Base-by-base conservation (phyloP, 1,140 invertebrate genomes). In the Solenopsis fugax region DNA sequence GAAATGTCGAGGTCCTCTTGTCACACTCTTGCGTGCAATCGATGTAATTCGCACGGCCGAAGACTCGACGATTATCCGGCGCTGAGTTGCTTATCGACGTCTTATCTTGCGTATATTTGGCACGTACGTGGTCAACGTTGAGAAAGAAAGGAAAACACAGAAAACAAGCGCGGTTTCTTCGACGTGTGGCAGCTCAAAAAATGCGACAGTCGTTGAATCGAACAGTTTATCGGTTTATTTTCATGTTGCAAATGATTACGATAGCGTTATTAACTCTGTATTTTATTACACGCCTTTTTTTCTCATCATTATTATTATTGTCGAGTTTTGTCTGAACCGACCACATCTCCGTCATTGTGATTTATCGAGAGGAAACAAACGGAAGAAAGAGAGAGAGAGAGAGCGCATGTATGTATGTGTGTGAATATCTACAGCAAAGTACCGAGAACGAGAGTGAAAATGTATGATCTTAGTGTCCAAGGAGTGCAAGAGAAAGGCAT, bases 281-380 rank as follows among this genome's bases (percentile, higher is more conserved):
- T 75, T 48, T 64, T 60, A 58, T 65, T 69, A 34, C 64, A 56
- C 56, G 71, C 34, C 37, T 84, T 72, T 89, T 73, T 87, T 54
- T 58, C 88, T 52, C 64, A 29, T 29, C 7, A 41, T 41, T 41
- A 41, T 41, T 2, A 41, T 41, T 41, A 41, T 80, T 65, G 54
- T 18, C 21, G 87, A 80, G 64, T 87, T 88, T 92, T 52, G 64
- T 50, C 24, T 77, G 85, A 87, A 88, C 73, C 77, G 71, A 90
- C 71, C 88, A 89, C 90, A 89, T 93, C 29, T 29, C 88, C 87
- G 85, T 90, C 67, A 91, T 90, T 91, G 90, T 93, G 91, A 93
- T 93, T 93, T 88, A 93, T 89, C 86, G 87, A 71, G 73, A 85
- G 87, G 72, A 90, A 90, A 81, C 84, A 62, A 85, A 77, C 78